Percentiles rank a stretch among this genome's conserved stretches.
phyloP scores from a whole-genome alignment of 2,113 vertebrate species.

The Amphiprion ocellaris region DNA sequence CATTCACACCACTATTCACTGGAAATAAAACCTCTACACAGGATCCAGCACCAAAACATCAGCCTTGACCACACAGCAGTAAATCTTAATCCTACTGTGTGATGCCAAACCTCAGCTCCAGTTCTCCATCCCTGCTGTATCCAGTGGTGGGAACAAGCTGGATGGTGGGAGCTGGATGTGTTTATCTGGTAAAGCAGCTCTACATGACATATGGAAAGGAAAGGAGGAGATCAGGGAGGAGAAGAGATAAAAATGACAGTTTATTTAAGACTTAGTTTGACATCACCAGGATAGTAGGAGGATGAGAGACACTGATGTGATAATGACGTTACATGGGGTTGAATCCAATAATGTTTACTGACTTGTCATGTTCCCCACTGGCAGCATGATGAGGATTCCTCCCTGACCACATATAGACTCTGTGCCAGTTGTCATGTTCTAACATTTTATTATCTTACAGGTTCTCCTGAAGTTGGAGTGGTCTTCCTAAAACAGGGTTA shows the following conservation, averaged over 20 bases:
- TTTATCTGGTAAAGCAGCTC: slow-evolving; percentile 55
- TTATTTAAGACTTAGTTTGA: slow-evolving; percentile 8
- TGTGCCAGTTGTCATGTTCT: no score
- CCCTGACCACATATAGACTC: no score
- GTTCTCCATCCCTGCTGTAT: slow-evolving; percentile 15
- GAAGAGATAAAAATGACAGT: neutral
- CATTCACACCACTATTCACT: slow-evolving; percentile 32
- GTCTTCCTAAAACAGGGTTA: no score
- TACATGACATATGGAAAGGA: slow-evolving; percentile 25
- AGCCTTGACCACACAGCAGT: slow-evolving; percentile 39
- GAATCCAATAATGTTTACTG: neutral
- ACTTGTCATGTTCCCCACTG: neutral
- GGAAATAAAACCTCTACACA: slow-evolving; percentile 46
- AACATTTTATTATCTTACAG: no score
- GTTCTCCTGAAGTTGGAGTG: no score
- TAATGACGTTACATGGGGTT: neutral
- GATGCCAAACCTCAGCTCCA: slow-evolving; percentile 54
- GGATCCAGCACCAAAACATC: slow-evolving; percentile 47
- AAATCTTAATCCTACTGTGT: slow-evolving; percentile 39
- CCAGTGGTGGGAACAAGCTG: slow-evolving; percentile 45
- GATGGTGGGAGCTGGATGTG: slow-evolving; percentile 36
- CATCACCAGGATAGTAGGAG: neutral
- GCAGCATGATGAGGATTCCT: neutral
- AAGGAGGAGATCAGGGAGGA: slow-evolving; percentile 6
- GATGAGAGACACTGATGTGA: neutral